Evolutionary conservation across 2,888 invertebrate genomes (phyloP), one percentile per base, ranked within the genome.

Genomic region (Pheosia tremula): DNA sequence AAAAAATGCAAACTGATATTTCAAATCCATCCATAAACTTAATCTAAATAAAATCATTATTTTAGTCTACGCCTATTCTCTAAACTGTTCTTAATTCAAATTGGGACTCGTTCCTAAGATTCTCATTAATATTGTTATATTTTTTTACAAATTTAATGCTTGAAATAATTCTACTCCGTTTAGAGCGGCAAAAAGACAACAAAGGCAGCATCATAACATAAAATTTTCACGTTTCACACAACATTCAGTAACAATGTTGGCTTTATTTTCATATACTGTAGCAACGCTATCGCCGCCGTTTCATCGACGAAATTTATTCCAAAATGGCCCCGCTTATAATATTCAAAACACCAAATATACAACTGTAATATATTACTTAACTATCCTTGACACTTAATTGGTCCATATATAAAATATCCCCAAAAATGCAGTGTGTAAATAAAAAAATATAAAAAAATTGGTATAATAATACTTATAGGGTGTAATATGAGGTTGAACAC

Each of bases 311-410:
- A 55, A 39, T 41, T 7, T 11, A 53, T 36, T 4, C 10, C 53
- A 53, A 53, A 50, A 53, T 53, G 37, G 55, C 55, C 11, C 5
- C 11, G 55, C 37, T 53, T 53, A 53, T 50, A 53, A 53, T 55
- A 39, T 55, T 39, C 55, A 55, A 39, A 55, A n/a, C 13, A 39
- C 11, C 39, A 13, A 38, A 54, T 55, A 41, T 8, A 36, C 8
- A 38, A 55, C 38, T 11, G 39, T 39, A 55, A 55, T 55, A 7
- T 39, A 39, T 55, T 55, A 55, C 55, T 55, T 55, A 55, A 55
- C 24, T 50, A 13, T 49, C 39, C 41, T 50, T 41, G 53, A 56
- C 49, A 53, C 43, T 37, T 53, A 53, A 53, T 37, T 9, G 53
- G 37, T 53, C 11, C 53, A 39, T 55, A 55, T 55, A 39, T 39